A percentile compares a stretch with the other conserved stretches of the same genome.
Conservation (phyloP, 2,888 invertebrate species). For the Xylota sylvarum region DNA sequence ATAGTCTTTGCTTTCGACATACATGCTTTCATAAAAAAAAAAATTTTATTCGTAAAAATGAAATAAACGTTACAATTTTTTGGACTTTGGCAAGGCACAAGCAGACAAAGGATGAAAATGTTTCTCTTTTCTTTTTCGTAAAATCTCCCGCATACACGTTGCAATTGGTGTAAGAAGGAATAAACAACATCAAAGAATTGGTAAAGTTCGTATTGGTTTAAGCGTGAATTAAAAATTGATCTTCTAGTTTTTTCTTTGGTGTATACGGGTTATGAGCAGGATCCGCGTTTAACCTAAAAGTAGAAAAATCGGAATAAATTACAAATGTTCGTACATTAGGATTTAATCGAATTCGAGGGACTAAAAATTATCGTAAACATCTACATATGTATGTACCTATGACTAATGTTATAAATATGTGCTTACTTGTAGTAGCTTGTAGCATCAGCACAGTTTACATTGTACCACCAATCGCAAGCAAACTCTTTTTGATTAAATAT, state of each 20-base stretch:
- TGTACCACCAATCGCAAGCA: conserved; percentile 97
- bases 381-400: conserved; percentile 84
- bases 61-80: background rate
- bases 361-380: too few species aligned
- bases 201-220: conserved; percentile 71
- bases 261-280: conserved; percentile 92
- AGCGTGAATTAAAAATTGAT: conserved; percentile 82
- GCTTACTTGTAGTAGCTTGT: conserved; percentile 89
- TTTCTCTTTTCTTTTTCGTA: background rate
- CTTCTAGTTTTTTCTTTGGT: conserved; percentile 89
- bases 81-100: conserved; percentile 9
- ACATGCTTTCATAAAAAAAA: background rate
- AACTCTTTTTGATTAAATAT: conserved; percentile 94
- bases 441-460: conserved; percentile 93
- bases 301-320: background rate
- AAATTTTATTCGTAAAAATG: background rate
- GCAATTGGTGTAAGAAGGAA: background rate
- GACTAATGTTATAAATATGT: background rate
- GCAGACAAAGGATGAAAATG: background rate
- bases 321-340: too few species aligned
- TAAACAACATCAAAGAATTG: background rate
- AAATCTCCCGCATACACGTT: background rate
- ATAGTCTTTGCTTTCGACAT: background rate
- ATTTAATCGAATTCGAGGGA: too few species aligned
- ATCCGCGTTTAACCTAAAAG: conserved; percentile 90